Conservation (phyloP, 2,888 invertebrate species). For the Diplazon laetatorius region DNA sequence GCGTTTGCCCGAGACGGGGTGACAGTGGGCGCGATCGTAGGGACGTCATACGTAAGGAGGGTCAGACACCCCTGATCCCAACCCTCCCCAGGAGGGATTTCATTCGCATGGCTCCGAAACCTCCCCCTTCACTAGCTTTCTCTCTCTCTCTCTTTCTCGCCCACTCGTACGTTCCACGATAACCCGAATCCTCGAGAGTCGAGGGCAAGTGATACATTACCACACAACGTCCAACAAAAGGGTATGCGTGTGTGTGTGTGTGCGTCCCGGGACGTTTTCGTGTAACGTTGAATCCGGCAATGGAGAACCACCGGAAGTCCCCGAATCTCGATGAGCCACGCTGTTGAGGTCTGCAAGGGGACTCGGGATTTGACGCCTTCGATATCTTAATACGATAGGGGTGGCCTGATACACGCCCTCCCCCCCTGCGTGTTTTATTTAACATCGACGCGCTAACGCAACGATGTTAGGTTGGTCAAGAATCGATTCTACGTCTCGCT, state of each 20-base stretch:
- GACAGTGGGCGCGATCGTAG: constrained; percentile 58
- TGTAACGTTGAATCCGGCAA: constrained; percentile 21
- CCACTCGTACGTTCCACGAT: constrained; percentile 39
- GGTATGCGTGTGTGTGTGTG: constrained; percentile 67
- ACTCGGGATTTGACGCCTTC: constrained; percentile 78
- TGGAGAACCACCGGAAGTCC: constrained; percentile 60
- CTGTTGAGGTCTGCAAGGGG: constrained; percentile 76
- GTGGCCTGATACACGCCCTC: constrained; percentile 75
- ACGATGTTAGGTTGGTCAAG: constrained; percentile 36
- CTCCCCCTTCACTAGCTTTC: constrained; percentile 64
- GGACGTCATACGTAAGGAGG: constrained; percentile 78
- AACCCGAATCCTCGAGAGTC: constrained; percentile 64
- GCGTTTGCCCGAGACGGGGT: constrained; percentile 71
- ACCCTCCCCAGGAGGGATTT: constrained; percentile 81
- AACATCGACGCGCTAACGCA: constrained; percentile 65
- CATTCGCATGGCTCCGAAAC: constrained; percentile 77
- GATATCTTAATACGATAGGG: constrained; percentile 81
- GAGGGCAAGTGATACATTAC: constrained; percentile 78
- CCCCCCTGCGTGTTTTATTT: constrained; percentile 77
- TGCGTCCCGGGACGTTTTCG: constrained; percentile 22
- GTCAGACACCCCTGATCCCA: constrained; percentile 79
- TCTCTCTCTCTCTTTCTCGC: too few relatives aligned
- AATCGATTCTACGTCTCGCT: neutral
- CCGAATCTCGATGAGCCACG: constrained; percentile 71
- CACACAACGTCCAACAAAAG: constrained; percentile 70